Conservation (phyloP, 1,140 invertebrate genomes). For the Diorhabda sublineata region DNA sequence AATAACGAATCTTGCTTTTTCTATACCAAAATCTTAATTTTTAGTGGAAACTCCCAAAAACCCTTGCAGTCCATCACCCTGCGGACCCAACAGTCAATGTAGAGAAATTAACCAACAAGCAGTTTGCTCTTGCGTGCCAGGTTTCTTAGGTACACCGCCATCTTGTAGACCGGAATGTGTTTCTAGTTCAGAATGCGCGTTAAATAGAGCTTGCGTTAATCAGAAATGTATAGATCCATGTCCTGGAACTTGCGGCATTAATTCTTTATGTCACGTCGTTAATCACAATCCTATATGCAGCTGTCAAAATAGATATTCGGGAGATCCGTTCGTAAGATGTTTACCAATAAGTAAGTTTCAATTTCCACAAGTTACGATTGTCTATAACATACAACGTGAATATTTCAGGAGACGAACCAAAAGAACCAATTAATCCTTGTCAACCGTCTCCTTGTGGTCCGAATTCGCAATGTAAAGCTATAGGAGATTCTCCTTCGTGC, state of each 20-base stretch:
- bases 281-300: constrained; percentile 63
- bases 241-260: constrained; percentile 58
- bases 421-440: constrained; percentile 58
- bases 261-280: constrained; percentile 59
- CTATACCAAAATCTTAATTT: constrained; percentile 24
- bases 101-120: constrained; percentile 55
- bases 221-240: constrained; percentile 68
- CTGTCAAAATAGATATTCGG: constrained; percentile 49
- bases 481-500: constrained; percentile 57
- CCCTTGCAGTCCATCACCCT: constrained; percentile 63
- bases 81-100: constrained; percentile 69
- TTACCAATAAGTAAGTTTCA: constrained; percentile 49
- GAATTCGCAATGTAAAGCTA: constrained; percentile 69
- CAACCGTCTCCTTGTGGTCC: constrained; percentile 76
- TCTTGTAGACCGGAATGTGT: constrained; percentile 61
- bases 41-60: constrained; percentile 48
- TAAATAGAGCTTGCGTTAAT: constrained; percentile 60
- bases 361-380: constrained; percentile 16
- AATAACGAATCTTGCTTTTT: background rate
- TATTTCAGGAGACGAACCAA: constrained; percentile 29
- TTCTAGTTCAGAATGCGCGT: constrained; percentile 57
- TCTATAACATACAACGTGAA: background rate
- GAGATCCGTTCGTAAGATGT: constrained; percentile 56
- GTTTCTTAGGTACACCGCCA: constrained; percentile 58
- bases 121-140: constrained; percentile 58